Evolutionary conservation across 2,888 invertebrate species (phyloP).

Genomic region (Caenorhabditis becei): DNA sequence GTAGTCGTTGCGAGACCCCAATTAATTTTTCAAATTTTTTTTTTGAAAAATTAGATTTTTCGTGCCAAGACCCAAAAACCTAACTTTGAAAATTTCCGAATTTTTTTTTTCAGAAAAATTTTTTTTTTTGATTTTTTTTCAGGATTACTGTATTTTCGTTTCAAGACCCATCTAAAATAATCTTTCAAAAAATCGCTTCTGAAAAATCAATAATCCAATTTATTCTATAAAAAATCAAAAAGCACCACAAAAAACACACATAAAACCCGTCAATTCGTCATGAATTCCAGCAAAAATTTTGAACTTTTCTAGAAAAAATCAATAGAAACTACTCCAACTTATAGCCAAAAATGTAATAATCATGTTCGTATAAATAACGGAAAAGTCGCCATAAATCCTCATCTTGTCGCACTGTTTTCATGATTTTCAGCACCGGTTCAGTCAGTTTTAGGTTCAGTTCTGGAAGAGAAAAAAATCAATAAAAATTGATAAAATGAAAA

Average conservation of each 20-base stretch:
- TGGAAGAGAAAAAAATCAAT: too few relatives aligned
- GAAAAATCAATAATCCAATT: too few relatives aligned
- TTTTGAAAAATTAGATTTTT: too few relatives aligned
- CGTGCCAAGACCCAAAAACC: too few relatives aligned
- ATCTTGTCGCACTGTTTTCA: constrained; percentile 28
- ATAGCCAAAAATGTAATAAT: constrained; percentile 48
- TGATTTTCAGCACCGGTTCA: constrained; percentile 20
- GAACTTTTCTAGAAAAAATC: constrained; percentile 1
- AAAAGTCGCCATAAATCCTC: constrained; percentile 45
- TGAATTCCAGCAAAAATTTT: background rate
- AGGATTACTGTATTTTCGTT: too few relatives aligned
- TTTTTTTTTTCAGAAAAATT: too few relatives aligned
- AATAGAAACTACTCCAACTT: constrained; percentile 12
- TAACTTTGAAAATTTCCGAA: too few relatives aligned
- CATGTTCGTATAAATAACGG: constrained; percentile 55
- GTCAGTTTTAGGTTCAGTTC: constrained; percentile 36
- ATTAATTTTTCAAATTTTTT: too few relatives aligned
- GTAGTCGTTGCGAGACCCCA: too few relatives aligned
- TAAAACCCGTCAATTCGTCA: constrained; percentile 41
- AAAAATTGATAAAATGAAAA: background rate
- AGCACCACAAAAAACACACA: constrained; percentile 15
- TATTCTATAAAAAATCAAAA: background rate
- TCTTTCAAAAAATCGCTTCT: too few relatives aligned
- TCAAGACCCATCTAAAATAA: too few relatives aligned
- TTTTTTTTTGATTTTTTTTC: too few relatives aligned